A percentile compares a stretch with the other conserved stretches of the same genome.
Conservation (phyloP, 2,797 vertebrate genomes). For the Mastacembelus armatus region DNA sequence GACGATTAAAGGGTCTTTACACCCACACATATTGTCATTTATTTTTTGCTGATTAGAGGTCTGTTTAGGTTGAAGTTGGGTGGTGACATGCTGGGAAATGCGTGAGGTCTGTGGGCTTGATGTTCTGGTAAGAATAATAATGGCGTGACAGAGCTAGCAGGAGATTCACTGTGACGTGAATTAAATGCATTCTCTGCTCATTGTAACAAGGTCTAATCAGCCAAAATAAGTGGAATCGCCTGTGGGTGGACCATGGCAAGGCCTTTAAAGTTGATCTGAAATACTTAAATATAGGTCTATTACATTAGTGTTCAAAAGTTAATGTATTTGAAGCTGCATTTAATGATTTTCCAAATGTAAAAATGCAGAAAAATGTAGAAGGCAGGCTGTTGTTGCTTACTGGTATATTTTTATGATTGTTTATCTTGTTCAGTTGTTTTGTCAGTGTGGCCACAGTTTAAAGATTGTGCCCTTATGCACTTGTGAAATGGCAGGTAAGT, state of each 20-base stretch:
- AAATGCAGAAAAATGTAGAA: too few species aligned
- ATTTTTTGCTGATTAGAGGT: constrained; percentile 28
- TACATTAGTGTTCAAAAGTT: not conserved
- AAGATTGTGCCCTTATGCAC: too few species aligned
- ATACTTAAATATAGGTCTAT: not conserved
- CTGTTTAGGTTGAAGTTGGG: not conserved
- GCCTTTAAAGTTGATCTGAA: not conserved
- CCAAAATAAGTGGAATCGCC: not conserved
- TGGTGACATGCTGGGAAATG: not conserved
- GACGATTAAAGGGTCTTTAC: constrained; percentile 5
- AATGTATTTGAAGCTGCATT: not conserved
- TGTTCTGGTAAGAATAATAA: not conserved
- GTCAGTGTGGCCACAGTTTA: too few species aligned
- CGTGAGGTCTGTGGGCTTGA: constrained; percentile 2
- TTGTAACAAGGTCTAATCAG: too few species aligned
- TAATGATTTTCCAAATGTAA: not conserved
- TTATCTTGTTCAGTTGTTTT: too few species aligned
- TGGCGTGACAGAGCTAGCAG: constrained; percentile 1
- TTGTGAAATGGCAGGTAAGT: too few species aligned
- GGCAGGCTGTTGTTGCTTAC: too few species aligned
- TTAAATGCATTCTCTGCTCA: too few species aligned
- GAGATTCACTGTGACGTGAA: too few species aligned
- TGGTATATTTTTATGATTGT: too few species aligned
- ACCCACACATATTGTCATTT: constrained; percentile 14
- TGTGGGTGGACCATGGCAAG: not conserved